Percentiles rank a stretch among this genome's conserved stretches.
Evolutionary conservation across 1,140 invertebrate genomes (phyloP).

Genomic region (Coenobita brevimanus): DNA sequence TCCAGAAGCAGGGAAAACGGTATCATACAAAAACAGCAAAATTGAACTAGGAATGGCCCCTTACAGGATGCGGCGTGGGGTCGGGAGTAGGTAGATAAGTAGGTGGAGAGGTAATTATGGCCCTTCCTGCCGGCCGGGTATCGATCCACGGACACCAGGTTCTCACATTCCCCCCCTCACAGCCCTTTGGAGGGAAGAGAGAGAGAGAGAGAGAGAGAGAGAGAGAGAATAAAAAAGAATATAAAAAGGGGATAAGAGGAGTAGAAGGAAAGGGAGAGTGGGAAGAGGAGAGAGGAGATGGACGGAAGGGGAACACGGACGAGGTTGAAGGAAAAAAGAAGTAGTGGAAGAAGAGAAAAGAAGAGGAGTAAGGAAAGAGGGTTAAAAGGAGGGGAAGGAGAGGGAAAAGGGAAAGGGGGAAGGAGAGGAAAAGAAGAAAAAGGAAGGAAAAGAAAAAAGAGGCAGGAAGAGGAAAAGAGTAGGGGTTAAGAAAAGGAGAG

Average conservation of each 20-base stretch:
- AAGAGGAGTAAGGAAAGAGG: background rate
- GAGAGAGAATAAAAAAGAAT: conserved; percentile 4
- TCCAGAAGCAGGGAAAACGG: no score
- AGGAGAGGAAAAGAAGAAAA: background rate
- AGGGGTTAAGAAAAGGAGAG: background rate
- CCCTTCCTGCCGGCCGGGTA: no score
- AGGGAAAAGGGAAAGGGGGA: background rate
- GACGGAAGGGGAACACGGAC: background rate
- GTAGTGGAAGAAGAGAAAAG: background rate
- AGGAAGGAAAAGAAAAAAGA: background rate
- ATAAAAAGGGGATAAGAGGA: background rate
- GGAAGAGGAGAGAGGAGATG: background rate
- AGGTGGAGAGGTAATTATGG: no score
- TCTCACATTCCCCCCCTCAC: no score
- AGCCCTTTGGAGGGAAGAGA: background rate
- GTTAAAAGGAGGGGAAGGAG: background rate
- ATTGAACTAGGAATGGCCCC: no score
- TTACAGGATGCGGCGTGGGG: no score
- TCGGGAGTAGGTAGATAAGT: no score
- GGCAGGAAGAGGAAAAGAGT: background rate
- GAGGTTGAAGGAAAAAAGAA: background rate
- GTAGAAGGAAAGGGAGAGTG: background rate
- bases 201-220: conserved; percentile 36
- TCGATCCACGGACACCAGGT: no score
- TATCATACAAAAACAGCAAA: no score